Conservation (phyloP, 2,113 vertebrate genomes). For the Sceloporus tristichus region DNA sequence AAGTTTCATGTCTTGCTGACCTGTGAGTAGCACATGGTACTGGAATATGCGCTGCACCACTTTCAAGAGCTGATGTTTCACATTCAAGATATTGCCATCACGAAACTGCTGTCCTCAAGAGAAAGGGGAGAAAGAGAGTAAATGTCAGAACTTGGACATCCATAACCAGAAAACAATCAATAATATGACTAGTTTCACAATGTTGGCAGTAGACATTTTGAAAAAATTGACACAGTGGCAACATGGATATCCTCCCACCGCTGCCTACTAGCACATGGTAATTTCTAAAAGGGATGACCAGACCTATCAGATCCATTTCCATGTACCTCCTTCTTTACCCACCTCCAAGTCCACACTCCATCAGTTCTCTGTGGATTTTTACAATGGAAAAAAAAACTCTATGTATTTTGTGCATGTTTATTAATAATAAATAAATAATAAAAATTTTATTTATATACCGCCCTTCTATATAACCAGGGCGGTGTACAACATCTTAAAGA, state of each 20-base stretch:
- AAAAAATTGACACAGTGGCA: neutral
- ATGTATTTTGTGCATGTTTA: neutral
- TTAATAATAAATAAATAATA: too few relatives aligned
- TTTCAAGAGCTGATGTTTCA: constrained; percentile 90
- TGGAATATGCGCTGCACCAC: constrained; percentile 92
- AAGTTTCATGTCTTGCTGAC: constrained; percentile 74
- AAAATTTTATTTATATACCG: too few relatives aligned
- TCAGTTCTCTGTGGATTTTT: neutral
- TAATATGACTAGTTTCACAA: neutral
- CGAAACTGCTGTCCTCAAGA: constrained; percentile 79
- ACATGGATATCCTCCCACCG: neutral
- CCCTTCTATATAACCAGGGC: too few relatives aligned
- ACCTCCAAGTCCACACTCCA: neutral
- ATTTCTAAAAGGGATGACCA: neutral
- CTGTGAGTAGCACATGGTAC: constrained; percentile 94
- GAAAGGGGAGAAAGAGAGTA: constrained; percentile 36
- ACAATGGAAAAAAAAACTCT: neutral
- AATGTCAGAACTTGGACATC: constrained; percentile 1
- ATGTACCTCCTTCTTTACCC: neutral
- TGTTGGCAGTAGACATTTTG: neutral
- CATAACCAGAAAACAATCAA: constrained; percentile 25
- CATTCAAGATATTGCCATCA: constrained; percentile 74
- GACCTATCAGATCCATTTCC: too few relatives aligned
- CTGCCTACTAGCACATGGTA: neutral
- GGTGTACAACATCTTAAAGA: too few relatives aligned